phyloP scores from a whole-genome alignment of 2,113 vertebrate species.

The Pituophis catenifer region DNA sequence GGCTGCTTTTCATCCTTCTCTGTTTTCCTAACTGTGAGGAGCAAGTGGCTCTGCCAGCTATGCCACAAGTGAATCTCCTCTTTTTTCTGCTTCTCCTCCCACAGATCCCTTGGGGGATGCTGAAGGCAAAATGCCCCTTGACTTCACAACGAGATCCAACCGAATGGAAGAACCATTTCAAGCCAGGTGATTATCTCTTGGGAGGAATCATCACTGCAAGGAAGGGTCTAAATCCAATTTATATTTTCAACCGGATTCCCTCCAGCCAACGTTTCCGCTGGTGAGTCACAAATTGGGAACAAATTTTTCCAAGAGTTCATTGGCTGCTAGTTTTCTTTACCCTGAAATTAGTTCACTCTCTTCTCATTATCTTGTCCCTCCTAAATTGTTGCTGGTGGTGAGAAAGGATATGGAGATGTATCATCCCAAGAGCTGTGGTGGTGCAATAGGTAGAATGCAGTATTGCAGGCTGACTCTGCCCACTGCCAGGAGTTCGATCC shows the following conservation, averaged over 20 bases:
- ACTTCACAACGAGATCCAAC: not conserved
- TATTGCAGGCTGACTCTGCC: no score
- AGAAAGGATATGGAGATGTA: not conserved
- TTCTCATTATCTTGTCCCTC: not conserved
- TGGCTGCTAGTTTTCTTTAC: not conserved
- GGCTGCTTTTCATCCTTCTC: not conserved
- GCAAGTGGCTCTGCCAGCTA: not conserved
- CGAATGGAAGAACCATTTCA: not conserved
- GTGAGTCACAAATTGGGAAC: not conserved
- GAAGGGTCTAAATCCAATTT: not conserved
- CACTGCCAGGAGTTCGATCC: no score
- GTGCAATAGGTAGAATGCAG: no score
- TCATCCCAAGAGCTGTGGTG: no score
- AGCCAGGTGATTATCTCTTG: not conserved
- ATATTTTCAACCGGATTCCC: not conserved
- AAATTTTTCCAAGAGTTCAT: not conserved
- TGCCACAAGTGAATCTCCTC: not conserved
- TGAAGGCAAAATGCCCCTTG: not conserved
- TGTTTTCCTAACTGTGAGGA: not conserved
- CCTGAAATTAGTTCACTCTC: not conserved
- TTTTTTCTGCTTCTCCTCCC: not conserved
- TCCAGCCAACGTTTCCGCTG: not conserved
- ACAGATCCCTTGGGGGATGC: not conserved
- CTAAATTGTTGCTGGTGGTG: not conserved
- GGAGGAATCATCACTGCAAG: not conserved